Percentiles rank a stretch among this genome's conserved stretches.
Evolutionary conservation across 53 echinoderm and acorn worm species (phyloP).

Genomic region (Paelopatides confundens): DNA sequence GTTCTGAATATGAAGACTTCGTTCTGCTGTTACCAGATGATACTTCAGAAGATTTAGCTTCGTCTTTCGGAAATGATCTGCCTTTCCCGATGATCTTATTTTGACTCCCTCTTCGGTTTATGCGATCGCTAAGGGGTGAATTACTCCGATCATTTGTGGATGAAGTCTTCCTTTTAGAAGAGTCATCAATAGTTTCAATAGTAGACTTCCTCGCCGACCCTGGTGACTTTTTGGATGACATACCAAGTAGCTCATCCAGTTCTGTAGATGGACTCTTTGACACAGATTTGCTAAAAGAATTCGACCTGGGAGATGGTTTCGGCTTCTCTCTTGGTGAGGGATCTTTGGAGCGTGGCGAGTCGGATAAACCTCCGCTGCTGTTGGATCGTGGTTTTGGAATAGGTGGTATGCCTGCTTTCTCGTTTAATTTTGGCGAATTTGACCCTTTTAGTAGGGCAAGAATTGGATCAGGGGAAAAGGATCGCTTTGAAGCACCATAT

Average conservation of each 20-base stretch:
- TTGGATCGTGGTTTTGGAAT: conserved; percentile 51
- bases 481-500: neutral
- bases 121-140: conserved; percentile 5
- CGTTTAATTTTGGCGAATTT: neutral
- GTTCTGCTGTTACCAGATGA: neutral
- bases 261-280: conserved; percentile 4
- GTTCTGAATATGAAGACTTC: conserved; percentile 38
- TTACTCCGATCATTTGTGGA: neutral
- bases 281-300: neutral
- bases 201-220: neutral
- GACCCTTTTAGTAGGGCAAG: conserved; percentile 25
- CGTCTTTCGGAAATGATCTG: neutral
- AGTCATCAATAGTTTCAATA: neutral
- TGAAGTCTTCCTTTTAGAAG: neutral
- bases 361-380: neutral
- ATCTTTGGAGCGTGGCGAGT: conserved; percentile 52
- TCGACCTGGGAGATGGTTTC: conserved; percentile 47
- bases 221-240: conserved; percentile 13
- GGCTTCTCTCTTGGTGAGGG: conserved; percentile 65
- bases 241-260: neutral
- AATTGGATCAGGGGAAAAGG: conserved; percentile 66
- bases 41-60: conserved; percentile 1
- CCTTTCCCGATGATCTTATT: conserved; percentile 6
- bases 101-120: neutral
- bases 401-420: conserved; percentile 39